Evolutionary conservation across 2,888 invertebrate species (phyloP).

Genomic region (Harpalus rubripes): DNA sequence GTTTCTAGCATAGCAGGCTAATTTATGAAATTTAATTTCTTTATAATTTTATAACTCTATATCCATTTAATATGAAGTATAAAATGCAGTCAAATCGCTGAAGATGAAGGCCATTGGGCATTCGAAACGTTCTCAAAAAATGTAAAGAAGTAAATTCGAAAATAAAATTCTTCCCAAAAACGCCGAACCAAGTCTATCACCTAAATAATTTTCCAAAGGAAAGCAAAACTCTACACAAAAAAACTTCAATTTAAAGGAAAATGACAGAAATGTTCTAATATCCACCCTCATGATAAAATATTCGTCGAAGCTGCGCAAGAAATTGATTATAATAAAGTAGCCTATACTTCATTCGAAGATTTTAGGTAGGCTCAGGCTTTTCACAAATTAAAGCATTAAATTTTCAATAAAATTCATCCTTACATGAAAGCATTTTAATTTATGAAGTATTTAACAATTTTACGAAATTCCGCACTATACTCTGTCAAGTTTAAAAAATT

Average conservation of each 20-base stretch:
- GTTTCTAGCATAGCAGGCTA: too few relatives aligned
- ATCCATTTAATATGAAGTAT: too few relatives aligned
- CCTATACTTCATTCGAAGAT: not conserved
- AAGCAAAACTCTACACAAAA: too few relatives aligned
- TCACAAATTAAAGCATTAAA: slow-evolving; percentile 25
- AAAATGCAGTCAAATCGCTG: too few relatives aligned
- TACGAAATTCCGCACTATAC: slow-evolving; percentile 23
- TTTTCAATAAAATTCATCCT: slow-evolving; percentile 13
- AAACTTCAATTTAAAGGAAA: not conserved
- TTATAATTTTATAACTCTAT: too few relatives aligned
- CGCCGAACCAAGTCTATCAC: too few relatives aligned
- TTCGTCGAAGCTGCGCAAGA: not conserved
- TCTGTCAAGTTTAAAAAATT: slow-evolving; percentile 7
- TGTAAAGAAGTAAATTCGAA: too few relatives aligned
- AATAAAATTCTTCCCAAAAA: too few relatives aligned
- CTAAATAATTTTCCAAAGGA: too few relatives aligned
- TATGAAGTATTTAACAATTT: slow-evolving; percentile 34
- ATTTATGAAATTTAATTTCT: too few relatives aligned
- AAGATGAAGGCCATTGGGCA: too few relatives aligned
- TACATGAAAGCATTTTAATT: slow-evolving; percentile 28
- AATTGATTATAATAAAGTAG: slow-evolving; percentile 4
- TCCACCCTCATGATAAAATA: not conserved
- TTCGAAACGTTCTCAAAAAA: too few relatives aligned
- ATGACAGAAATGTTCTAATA: not conserved
- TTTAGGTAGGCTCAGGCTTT: not conserved